Evolutionary conservation across 23 tunicate species (phyloP).

Genomic region (Ascidia mentula): DNA sequence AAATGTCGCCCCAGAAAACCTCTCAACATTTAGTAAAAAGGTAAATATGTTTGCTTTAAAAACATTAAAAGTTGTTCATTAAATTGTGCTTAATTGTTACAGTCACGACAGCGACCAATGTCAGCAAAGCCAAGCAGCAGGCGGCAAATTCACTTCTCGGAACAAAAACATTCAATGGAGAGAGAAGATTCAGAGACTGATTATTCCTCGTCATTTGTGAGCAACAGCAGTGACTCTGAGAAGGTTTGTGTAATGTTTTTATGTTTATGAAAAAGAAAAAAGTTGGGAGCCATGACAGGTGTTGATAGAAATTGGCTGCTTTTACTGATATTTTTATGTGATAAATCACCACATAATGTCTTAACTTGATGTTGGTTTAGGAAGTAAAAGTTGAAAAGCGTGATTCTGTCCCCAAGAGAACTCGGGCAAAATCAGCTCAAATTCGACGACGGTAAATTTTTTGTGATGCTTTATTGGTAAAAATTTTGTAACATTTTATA

Average conservation of each 20-base stretch:
- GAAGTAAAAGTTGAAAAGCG: no score
- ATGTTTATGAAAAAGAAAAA: no score
- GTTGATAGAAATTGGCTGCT: no score
- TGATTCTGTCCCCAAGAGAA: neutral
- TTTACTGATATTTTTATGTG: no score
- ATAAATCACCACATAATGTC: no score
- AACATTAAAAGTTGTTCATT: neutral
- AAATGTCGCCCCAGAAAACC: constrained; percentile 59
- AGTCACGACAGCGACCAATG: constrained; percentile 37
- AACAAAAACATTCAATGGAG: neutral
- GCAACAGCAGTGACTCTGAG: constrained; percentile 39
- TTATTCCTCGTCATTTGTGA: constrained; percentile 47
- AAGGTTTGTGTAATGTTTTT: no score
- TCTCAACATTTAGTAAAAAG: constrained; percentile 17
- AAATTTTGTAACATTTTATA: neutral
- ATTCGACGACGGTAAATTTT: neutral
- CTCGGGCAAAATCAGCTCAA: constrained; percentile 26
- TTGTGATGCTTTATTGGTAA: neutral
- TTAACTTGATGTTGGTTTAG: no score
- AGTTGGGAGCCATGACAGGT: no score
- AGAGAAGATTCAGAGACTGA: neutral
- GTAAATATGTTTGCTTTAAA: neutral
- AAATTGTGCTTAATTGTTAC: neutral
- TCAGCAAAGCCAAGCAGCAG: constrained; percentile 24
- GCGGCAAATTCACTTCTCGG: neutral